Evolutionary conservation across 2,888 invertebrate species (phyloP).

Genomic region (Sabellastarte sp.): DNA sequence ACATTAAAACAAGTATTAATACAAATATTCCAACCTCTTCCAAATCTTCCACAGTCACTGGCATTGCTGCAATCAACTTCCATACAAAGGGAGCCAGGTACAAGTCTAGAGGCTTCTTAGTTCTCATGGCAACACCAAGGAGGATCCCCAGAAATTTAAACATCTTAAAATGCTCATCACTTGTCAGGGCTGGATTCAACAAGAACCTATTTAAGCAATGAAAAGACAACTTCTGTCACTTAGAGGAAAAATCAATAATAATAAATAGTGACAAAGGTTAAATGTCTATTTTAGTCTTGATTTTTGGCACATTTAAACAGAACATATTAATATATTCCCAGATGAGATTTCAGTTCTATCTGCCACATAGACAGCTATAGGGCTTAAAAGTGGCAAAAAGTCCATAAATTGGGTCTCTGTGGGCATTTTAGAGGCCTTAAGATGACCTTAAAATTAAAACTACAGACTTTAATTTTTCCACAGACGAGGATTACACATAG

Average conservation of each 20-base stretch:
- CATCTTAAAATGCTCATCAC: conserved; percentile 64
- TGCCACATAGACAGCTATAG: too few species aligned
- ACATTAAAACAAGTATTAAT: not conserved
- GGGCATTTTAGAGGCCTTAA: too few species aligned
- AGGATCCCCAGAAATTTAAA: conserved; percentile 69
- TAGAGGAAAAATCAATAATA: not conserved
- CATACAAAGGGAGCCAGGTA: conserved; percentile 67
- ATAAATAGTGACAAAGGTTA: not conserved
- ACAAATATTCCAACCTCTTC: too few species aligned
- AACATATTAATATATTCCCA: too few species aligned
- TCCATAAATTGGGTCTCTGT: too few species aligned
- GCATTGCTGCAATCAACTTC: conserved; percentile 67
- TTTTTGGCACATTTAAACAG: too few species aligned
- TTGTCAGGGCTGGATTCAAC: conserved; percentile 66
- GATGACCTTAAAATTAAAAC: too few species aligned
- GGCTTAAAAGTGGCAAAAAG: too few species aligned
- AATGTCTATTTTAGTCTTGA: not conserved
- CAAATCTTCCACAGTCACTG: conserved; percentile 66
- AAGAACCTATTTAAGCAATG: conserved; percentile 64
- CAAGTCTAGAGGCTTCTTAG: conserved; percentile 69
- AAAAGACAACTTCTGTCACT: too few species aligned
- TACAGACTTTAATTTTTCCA: too few species aligned
- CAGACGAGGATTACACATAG: too few species aligned
- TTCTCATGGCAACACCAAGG: conserved; percentile 69
- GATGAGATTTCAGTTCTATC: too few species aligned